phyloP scores from a whole-genome alignment of 2,888 invertebrate genomes.

The Drosophila melanosoma region DNA sequence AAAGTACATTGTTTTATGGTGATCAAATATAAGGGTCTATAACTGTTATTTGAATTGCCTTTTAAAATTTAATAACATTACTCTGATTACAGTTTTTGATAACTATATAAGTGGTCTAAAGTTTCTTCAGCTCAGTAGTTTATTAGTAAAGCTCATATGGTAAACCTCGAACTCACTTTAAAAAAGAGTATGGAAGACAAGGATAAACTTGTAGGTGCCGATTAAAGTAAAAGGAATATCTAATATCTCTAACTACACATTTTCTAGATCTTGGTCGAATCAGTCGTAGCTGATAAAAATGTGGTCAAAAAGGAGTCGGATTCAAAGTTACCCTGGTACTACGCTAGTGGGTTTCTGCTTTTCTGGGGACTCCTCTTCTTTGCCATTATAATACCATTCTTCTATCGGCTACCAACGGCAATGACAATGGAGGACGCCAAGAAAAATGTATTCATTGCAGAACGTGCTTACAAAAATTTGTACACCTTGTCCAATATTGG shows the following conservation, averaged over 20 bases:
- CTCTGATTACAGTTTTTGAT: conserved; percentile 10
- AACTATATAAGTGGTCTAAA: neutral
- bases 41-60: conserved; percentile 13
- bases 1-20: neutral
- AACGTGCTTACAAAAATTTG: conserved; percentile 86
- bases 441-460: conserved; percentile 87
- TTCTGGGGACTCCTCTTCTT: conserved; percentile 69
- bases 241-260: neutral
- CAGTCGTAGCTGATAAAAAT: conserved; percentile 11
- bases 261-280: conserved; percentile 33
- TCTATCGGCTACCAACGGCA: conserved; percentile 61
- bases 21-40: conserved; percentile 2
- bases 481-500: conserved; percentile 47
- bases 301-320: neutral
- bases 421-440: conserved; percentile 44
- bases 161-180: too few species aligned
- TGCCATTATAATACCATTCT: conserved; percentile 57
- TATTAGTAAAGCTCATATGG: neutral
- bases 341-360: conserved; percentile 56
- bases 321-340: conserved; percentile 62
- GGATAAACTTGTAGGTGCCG: conserved; percentile 23
- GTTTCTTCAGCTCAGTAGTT: neutral
- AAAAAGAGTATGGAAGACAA: conserved; percentile 5
- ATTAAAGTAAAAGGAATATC: conserved; percentile 2
- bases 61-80: neutral